Base-by-base conservation (phyloP, 2,888 invertebrate species). In the Rapana venosa region DNA sequence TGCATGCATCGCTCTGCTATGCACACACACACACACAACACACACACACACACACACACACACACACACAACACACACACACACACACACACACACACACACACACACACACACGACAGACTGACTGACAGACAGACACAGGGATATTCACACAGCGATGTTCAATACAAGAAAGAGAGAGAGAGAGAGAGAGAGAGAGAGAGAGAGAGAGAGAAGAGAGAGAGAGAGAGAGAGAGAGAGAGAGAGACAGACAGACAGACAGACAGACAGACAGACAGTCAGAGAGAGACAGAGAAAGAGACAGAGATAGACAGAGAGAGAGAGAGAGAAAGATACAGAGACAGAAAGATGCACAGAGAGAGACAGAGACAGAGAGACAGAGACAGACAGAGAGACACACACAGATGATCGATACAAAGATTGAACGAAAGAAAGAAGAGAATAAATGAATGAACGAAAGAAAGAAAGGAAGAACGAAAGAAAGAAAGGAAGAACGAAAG, bases 281-380 rank as follows among this genome's bases (percentile, higher is more conserved):
- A 74, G 35, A 79, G 35, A 79, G 22, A 79, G 79, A 79, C 8
- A 79, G 79, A 35, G 22, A 79, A 2, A 32, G 17, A 32, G 32
- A 79, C 6, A 79, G 79, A 79, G 79, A 79, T 2, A 35, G 79
- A 79, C 2, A 79, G 35, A 79, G 32, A 35, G 79, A 79, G 32
- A 32, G 35, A 79, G 35, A 35, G 79, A 11, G 20, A 77, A 11
- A 32, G 79, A 79, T 1, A 32, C 35, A 79, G 79, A 79, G 79
- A 79, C 32, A 79, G 35, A 79, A 35, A 79, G 79, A 79, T 4
- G 35, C 35, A 35, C 32, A 79, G 79, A 79, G 79, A 79, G 6
- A 79, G 79, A 79, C n/a, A 79, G 79, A 79, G 79, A 79, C n/a
- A 79, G 79, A 79, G 79, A 79, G 17, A 35, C 1, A 79, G 11